phyloP scores from a whole-genome alignment of 2,797 vertebrate genomes.

The Emydoidea blandingii region DNA sequence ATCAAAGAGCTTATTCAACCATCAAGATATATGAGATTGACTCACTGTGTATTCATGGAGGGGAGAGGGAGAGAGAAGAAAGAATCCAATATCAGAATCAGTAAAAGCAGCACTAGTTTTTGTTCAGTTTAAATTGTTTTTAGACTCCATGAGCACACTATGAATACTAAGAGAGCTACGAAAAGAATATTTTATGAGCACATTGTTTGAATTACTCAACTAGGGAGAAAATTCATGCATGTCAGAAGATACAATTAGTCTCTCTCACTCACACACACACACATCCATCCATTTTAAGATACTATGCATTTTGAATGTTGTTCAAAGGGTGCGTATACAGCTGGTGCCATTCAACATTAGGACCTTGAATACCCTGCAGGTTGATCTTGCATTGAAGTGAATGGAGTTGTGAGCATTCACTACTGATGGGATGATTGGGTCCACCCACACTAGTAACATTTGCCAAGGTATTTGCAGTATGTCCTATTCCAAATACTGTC shows the following conservation, averaged over 20 bases:
- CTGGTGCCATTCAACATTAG: not conserved
- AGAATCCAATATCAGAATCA: slow-evolving; percentile 78
- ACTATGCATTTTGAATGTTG: not conserved
- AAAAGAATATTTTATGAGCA: slow-evolving; percentile 63
- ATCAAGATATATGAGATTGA: slow-evolving; percentile 81
- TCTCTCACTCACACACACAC: not conserved
- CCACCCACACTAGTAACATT: not conserved
- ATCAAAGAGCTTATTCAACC: slow-evolving; percentile 85
- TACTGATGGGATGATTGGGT: not conserved
- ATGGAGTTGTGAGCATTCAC: accelerated
- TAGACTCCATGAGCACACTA: slow-evolving; percentile 51
- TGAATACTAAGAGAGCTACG: slow-evolving; percentile 75
- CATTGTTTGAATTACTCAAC: slow-evolving; percentile 71
- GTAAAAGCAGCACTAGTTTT: slow-evolving; percentile 73
- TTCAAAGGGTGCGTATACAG: not conserved
- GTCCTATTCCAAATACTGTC: not conserved
- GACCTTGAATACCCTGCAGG: not conserved
- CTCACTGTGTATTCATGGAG: slow-evolving; percentile 78
- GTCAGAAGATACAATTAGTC: not conserved
- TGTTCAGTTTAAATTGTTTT: slow-evolving; percentile 80
- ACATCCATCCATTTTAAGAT: not conserved
- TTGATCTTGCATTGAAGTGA: not conserved
- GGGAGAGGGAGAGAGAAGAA: slow-evolving; percentile 64
- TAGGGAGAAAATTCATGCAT: slow-evolving; percentile 53
- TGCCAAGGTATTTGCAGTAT: accelerated